Evolutionary conservation across 2,113 vertebrate species (phyloP), one percentile per base, ranked within the genome.

Genomic region (Microtus montanus): DNA sequence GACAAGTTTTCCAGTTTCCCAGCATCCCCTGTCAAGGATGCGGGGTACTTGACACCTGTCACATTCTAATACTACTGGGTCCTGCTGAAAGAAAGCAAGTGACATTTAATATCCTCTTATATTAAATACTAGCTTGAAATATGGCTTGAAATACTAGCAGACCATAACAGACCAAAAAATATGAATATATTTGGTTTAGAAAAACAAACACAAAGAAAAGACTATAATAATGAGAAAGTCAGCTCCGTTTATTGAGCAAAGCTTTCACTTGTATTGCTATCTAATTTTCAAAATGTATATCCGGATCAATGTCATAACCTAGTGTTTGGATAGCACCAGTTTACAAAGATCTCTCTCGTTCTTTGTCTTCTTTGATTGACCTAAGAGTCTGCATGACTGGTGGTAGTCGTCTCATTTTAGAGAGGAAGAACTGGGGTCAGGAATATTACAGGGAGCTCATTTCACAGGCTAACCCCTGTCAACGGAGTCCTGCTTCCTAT

Each of bases 191-290:
- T 66, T 68, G 13, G 33, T n/a, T 58, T 82, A 47, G 78, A 66
- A 95, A 95, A 91, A 58, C 58, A 93, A 92, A 96, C 80, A 87
- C 54, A 74, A 91, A 90, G 61, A 87, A 70, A 92, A 94, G 70
- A 85, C 13, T 38, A 6, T 52, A 79, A 52, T 94, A 91, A 94
- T 83, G 84, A 96, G 78, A 70, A 94, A 95, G 82, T 28, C 10
- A 0, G 17, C 11, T 9, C 28, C 11, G 3, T 94, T 91, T 87
- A 63, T 38, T 86, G 66, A 87, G 22, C 77, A 91, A 91, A 91
- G 68, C 19, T 49, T 93, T 95, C 47, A 61, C 74, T 35, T 30
- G 30, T 38, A 58, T 38, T 66, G 73, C 83, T 91, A 89, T 7
- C 17, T 78, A 71, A 91, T 82, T 90, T 96, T 66, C 78, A 91